These are phyloP conservation scores for Congeria kusceri DNA, from an alignment of 2,888 invertebrate species.

Conservation along the genomic window DNA sequence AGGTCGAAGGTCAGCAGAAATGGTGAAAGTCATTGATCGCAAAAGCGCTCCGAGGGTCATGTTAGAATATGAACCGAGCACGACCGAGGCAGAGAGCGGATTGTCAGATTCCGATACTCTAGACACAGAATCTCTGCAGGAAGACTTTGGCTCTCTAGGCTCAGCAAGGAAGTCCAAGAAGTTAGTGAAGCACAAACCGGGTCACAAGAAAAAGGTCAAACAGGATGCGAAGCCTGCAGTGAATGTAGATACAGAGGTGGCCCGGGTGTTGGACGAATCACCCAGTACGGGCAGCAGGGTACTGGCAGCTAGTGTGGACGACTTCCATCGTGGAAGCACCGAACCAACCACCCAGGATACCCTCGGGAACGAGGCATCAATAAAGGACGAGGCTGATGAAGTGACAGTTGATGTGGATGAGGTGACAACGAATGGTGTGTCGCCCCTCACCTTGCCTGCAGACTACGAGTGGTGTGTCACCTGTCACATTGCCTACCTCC, in stretches of 20 bases:
- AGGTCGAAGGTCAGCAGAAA: slow-evolving; percentile 19
- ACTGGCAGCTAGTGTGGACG: slow-evolving; percentile 14
- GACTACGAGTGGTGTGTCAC: too few relatives aligned
- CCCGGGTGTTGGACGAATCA: slow-evolving; percentile 59
- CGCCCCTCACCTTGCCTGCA: too few relatives aligned
- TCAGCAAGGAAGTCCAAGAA: slow-evolving; percentile 23
- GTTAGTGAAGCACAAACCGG: not conserved
- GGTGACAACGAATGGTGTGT: slow-evolving; percentile 31
- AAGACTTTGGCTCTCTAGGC: slow-evolving; percentile 32
- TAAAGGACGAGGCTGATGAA: slow-evolving; percentile 59
- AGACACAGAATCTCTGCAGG: slow-evolving; percentile 51
- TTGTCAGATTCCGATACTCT: slow-evolving; percentile 50
- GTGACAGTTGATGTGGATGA: slow-evolving; percentile 58
- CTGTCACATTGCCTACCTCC: too few relatives aligned
- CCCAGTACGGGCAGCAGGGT: slow-evolving; percentile 36
- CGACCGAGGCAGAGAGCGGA: slow-evolving; percentile 53
- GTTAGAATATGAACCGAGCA: slow-evolving; percentile 65
- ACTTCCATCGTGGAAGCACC: slow-evolving; percentile 40
- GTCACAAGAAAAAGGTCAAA: not conserved
- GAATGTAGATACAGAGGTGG: slow-evolving; percentile 63
- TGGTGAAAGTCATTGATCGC: slow-evolving; percentile 43
- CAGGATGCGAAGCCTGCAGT: slow-evolving; percentile 12
- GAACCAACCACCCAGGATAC: slow-evolving; percentile 60
- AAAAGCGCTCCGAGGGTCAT: slow-evolving; percentile 52
- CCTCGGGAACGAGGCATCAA: slow-evolving; percentile 52